Evolutionary conservation across 2,113 vertebrate species (phyloP).

Genomic region (Engystomops pustulosus): DNA sequence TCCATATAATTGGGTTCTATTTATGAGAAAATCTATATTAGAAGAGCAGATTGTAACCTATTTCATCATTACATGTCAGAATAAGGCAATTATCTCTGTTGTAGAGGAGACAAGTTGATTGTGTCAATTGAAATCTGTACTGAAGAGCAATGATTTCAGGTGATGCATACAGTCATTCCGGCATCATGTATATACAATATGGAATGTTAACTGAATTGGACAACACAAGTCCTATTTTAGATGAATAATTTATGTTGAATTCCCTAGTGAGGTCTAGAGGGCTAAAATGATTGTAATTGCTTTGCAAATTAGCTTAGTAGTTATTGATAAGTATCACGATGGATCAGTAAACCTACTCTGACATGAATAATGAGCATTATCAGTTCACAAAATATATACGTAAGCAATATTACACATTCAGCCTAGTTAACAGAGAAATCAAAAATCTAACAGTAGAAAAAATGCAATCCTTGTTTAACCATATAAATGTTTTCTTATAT

Average conservation of each 20-base stretch:
- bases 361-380: constrained; percentile 23
- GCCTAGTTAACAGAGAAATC: neutral
- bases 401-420: neutral
- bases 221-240: neutral
- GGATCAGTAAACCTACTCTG: neutral
- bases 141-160: constrained; percentile 17
- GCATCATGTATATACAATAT: neutral
- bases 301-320: constrained; percentile 18
- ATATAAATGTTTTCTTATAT: too few relatives aligned
- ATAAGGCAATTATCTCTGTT: constrained; percentile 39
- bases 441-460: neutral
- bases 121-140: constrained; percentile 22
- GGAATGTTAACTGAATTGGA: neutral
- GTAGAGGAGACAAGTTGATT: constrained; percentile 48
- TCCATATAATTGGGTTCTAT: constrained; percentile 44
- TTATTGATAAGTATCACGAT: constrained; percentile 31
- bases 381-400: neutral
- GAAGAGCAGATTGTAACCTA: constrained; percentile 34
- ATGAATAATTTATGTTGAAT: constrained; percentile 13
- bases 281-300: constrained; percentile 32
- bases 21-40: constrained; percentile 44
- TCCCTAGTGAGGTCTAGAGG: neutral
- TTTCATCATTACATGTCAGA: constrained; percentile 43
- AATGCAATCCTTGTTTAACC: too few relatives aligned
- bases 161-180: neutral